phyloP scores from a whole-genome alignment of 2,113 vertebrate genomes.

The Columbina picui region DNA sequence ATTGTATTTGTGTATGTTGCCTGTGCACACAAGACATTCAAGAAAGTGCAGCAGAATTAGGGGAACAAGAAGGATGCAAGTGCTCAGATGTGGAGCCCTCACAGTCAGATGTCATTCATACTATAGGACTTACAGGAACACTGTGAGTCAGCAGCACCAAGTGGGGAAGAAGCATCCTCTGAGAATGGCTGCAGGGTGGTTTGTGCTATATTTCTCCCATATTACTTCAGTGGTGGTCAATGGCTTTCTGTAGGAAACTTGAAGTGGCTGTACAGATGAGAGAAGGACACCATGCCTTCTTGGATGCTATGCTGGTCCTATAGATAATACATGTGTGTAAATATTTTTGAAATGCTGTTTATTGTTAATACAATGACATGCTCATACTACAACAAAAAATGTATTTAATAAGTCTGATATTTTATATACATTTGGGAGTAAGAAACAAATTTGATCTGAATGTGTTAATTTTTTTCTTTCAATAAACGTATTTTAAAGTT shows the following conservation, averaged over 20 bases:
- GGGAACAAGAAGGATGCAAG: background rate
- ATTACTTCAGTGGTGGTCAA: background rate
- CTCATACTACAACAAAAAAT: background rate
- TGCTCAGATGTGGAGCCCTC: background rate
- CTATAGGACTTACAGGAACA: background rate
- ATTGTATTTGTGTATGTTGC: background rate
- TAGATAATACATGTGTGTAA: background rate
- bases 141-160: background rate
- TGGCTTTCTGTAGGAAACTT: background rate
- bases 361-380: background rate
- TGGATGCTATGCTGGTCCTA: background rate
- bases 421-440: background rate
- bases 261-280: background rate
- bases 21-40: background rate
- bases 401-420: background rate
- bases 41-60: background rate
- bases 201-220: background rate
- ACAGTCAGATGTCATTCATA: accelerated
- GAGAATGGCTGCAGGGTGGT: background rate
- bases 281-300: background rate
- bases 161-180: background rate
- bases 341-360: background rate
- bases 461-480: background rate
- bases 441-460: background rate
- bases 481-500: background rate